Conservation (phyloP, 23 tunicate species). For the Ciona savignyi region DNA sequence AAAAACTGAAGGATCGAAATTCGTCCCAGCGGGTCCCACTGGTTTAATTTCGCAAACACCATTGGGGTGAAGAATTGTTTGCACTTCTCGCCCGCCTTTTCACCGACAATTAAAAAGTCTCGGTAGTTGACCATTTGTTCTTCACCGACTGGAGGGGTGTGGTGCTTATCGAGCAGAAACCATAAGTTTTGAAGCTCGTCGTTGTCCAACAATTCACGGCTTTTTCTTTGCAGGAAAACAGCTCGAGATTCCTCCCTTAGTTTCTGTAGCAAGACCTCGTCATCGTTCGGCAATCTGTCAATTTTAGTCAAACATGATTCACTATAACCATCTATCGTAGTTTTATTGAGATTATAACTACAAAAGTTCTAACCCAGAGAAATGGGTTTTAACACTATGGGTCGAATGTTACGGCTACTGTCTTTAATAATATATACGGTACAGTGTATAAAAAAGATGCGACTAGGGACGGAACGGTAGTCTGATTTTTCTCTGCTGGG, state of each 20-base stretch:
- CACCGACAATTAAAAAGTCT: constrained; percentile 58
- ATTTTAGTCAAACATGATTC: too few species aligned
- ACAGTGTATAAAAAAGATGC: too few species aligned
- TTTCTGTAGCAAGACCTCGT: constrained; percentile 80
- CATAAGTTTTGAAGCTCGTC: constrained; percentile 96
- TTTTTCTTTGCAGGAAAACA: constrained; percentile 91
- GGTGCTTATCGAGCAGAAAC: constrained; percentile 91
- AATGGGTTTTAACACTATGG: too few species aligned
- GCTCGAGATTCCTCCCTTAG: constrained; percentile 97
- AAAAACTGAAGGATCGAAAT: constrained; percentile 96
- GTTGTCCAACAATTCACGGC: constrained; percentile 90
- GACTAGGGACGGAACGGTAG: too few species aligned
- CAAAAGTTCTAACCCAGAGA: too few species aligned
- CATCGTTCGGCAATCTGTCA: constrained; percentile 79
- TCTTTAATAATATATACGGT: too few species aligned
- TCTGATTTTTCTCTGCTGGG: too few species aligned
- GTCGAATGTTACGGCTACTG: too few species aligned
- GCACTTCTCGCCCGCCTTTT: constrained; percentile 72
- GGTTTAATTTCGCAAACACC: constrained; percentile 71
- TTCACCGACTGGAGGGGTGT: constrained; percentile 69
- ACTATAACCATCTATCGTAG: too few species aligned
- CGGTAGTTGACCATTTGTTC: constrained; percentile 93
- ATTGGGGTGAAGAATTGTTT: constrained; percentile 70
- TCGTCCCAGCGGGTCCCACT: constrained; percentile 83
- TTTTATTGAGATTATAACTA: too few species aligned